phyloP scores from a whole-genome alignment of 2,888 invertebrate species.

The Ethmia dodecea region DNA sequence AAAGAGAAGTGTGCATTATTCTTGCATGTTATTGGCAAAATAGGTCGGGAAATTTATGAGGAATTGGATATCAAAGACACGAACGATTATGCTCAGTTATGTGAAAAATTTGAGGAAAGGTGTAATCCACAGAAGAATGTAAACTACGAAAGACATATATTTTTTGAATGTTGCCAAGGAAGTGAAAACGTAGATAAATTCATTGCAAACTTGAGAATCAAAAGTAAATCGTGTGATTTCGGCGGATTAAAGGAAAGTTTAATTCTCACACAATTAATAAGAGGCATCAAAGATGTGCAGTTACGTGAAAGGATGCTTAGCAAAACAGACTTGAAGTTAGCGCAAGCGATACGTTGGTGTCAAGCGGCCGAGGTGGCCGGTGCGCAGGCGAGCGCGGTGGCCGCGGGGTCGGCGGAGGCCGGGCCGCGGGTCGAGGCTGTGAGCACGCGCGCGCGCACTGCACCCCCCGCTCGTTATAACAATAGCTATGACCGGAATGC shows the following conservation, averaged over 20 bases:
- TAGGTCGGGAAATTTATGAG: constrained; percentile 1
- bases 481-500: too few species aligned
- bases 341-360: not conserved
- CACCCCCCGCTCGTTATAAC: too few species aligned
- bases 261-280: too few species aligned
- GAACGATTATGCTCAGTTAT: not conserved
- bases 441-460: not conserved
- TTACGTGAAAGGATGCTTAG: not conserved
- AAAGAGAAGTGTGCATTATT: constrained; percentile 4
- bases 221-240: too few species aligned
- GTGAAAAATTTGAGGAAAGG: not conserved
- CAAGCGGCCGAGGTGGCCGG: constrained; percentile 1
- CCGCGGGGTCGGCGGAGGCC: not conserved
- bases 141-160: too few species aligned
- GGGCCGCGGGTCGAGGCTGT: not conserved
- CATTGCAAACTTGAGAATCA: not conserved
- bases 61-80: constrained; percentile 2
- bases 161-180: constrained; percentile 3
- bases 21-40: constrained; percentile 4
- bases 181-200: not conserved
- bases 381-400: not conserved
- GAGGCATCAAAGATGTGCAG: too few species aligned
- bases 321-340: not conserved
- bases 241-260: too few species aligned
- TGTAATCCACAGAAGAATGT: too few species aligned